phyloP scores from a whole-genome alignment of 2,113 vertebrate species.

The Pterophyllum scalare region DNA sequence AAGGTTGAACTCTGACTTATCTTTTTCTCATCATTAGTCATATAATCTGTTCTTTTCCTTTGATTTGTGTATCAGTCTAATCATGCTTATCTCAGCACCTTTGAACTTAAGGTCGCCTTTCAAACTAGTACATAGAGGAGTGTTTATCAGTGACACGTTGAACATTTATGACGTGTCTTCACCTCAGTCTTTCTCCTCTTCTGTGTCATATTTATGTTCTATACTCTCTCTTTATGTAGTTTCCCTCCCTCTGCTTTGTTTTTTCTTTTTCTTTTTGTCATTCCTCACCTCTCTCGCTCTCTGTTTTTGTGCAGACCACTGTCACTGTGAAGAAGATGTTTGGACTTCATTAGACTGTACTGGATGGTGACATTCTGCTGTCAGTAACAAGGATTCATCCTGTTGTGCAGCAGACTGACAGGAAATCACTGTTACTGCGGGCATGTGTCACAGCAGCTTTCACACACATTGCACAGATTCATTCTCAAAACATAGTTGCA shows the following conservation, averaged over 20 bases:
- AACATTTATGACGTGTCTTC: background rate
- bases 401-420: constrained; percentile 75
- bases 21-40: background rate
- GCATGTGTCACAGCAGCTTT: constrained; percentile 43
- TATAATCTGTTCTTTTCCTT: background rate
- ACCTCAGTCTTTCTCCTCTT: background rate
- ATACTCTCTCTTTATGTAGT: background rate
- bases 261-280: no score
- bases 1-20: background rate
- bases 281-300: background rate
- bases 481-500: no score
- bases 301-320: background rate
- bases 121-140: background rate
- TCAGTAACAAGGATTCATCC: constrained; percentile 87
- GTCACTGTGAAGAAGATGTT: background rate
- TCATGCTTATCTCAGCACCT: background rate
- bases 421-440: constrained; percentile 83
- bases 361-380: constrained; percentile 57
- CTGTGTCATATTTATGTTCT: background rate
- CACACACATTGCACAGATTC: background rate
- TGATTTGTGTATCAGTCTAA: background rate
- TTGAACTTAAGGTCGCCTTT: background rate
- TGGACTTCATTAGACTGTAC: rapidly evolving
- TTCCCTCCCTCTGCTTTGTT: background rate
- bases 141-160: background rate